Conservation (phyloP, 2,888 invertebrate species). For the Colostygia pectinataria region DNA sequence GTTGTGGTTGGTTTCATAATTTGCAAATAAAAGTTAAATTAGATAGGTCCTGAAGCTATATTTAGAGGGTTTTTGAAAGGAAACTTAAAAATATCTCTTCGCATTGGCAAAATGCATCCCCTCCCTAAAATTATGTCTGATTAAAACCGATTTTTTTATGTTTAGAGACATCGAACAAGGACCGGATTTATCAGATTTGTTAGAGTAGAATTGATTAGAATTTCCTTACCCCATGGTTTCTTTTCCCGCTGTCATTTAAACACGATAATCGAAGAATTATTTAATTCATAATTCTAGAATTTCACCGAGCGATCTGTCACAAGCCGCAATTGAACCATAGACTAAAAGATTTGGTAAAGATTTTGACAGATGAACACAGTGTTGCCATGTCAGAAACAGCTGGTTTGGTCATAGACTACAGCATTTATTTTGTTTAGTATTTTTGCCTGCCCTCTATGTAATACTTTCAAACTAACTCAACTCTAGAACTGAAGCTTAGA, state of each 20-base stretch:
- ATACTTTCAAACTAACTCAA: not conserved
- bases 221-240: conserved; percentile 90
- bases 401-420: conserved; percentile 3
- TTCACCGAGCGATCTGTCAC: conserved; percentile 53
- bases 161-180: conserved; percentile 19
- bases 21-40: no score
- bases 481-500: not conserved
- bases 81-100: conserved; percentile 73
- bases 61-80: conserved; percentile 31
- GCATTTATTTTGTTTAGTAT: not conserved
- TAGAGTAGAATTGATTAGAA: conserved; percentile 23
- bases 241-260: conserved; percentile 91
- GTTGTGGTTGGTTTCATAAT: no score
- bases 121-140: conserved; percentile 76
- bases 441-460: conserved; percentile 1
- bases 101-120: conserved; percentile 79
- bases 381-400: conserved; percentile 8
- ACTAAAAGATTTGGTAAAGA: conserved; percentile 31
- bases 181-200: conserved; percentile 24
- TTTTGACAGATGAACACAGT: conserved; percentile 9
- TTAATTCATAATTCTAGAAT: conserved; percentile 63
- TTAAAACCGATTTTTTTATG: conserved; percentile 52
- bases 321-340: conserved; percentile 57
- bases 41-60: conserved; percentile 11
- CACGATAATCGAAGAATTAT: conserved; percentile 64